Base-by-base conservation (phyloP, 2,797 vertebrate genomes). In the Thamnophis elegans region DNA sequence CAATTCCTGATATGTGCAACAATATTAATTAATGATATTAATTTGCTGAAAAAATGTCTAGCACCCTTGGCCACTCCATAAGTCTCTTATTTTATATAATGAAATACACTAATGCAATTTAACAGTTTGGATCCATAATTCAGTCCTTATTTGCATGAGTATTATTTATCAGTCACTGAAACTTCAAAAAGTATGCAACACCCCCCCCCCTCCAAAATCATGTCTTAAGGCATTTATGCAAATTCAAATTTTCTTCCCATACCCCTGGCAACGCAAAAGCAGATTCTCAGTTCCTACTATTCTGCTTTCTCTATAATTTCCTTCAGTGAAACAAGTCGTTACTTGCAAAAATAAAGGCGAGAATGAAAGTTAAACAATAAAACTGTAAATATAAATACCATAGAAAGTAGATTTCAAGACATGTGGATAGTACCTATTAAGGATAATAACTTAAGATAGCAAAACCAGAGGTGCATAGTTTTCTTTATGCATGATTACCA, bases 401-500 rank as follows among this genome's bases (percentile, higher is more conserved):
- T n/a, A 51, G 7, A 90, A 65, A 92, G 59, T 3, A 51, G 53
- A 59, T 87, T 87, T 89, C 73, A 85, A 85, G 28, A 73, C 28
- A 53, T 47, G 53, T 86, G 25, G 65, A 59, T 60, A 42, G 9
- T 62, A 14, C 22, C 10, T 89, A 42, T 65, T 85, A 62, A 58
- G 59, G 32, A 16, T 78, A 73, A 58, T 68, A 55, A 53, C 91
- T 89, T 87, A 91, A 85, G 90, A 90, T 2, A 92, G 62, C 91
- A 92, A 92, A 91, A 91, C 93, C 92, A 94, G 93, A 89, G 88
- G 94, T 51, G 8, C 92, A 94, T 25, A 51, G 53, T 91, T 85
- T 85, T 12, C 87, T 91, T 92, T 58, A 94, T 92, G 62, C 58
- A 36, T 87, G 93, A 90, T 95, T 94, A 95, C 91, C 94, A 94